Percentiles rank a stretch among this genome's conserved stretches.
Conservation (phyloP, 1,140 invertebrate genomes). For the Eubasilissa regina region DNA sequence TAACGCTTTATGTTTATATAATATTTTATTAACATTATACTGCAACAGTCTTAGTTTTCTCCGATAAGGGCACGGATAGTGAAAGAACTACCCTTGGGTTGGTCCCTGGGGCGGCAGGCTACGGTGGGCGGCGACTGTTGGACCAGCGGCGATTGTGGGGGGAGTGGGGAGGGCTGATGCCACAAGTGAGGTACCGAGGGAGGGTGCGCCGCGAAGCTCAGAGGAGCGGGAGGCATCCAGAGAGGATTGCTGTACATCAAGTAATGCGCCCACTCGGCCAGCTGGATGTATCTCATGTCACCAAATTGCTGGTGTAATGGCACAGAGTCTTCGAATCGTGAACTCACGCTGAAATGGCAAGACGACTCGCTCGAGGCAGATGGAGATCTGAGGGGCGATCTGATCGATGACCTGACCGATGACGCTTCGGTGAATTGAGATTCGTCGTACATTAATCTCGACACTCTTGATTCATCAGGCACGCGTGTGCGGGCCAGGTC, state of each 20-base stretch:
- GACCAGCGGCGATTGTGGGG: not conserved
- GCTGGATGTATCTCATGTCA: constrained; percentile 29
- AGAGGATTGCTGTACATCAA: constrained; percentile 35
- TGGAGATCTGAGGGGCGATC: constrained; percentile 13
- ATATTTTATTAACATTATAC: not conserved
- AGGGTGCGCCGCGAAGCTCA: not conserved
- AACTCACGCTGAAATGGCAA: constrained; percentile 14
- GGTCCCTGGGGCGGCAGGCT: constrained; percentile 9
- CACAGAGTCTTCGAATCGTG: constrained; percentile 1
- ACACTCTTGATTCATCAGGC: not conserved
- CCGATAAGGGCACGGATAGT: constrained; percentile 48
- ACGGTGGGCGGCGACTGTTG: constrained; percentile 21
- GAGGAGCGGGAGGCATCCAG: constrained; percentile 19
- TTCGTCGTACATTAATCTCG: not conserved
- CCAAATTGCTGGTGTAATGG: not conserved
- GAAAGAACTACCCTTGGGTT: constrained; percentile 45
- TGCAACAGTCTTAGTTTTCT: constrained; percentile 42
- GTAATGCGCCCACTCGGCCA: constrained; percentile 41
- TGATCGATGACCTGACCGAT: constrained; percentile 3
- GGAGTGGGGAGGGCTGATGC: constrained; percentile 22
- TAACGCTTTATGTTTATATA: constrained; percentile 15
- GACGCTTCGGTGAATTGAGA: constrained; percentile 14
- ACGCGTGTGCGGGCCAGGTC: not conserved
- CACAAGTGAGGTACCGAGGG: constrained; percentile 6
- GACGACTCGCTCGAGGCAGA: constrained; percentile 41